Percentiles rank a stretch among this genome's conserved stretches.
These are phyloP conservation scores for Epinephelus lanceolatus DNA, from an alignment of 2,113 vertebrate genomes.

Conservation along the genomic window DNA sequence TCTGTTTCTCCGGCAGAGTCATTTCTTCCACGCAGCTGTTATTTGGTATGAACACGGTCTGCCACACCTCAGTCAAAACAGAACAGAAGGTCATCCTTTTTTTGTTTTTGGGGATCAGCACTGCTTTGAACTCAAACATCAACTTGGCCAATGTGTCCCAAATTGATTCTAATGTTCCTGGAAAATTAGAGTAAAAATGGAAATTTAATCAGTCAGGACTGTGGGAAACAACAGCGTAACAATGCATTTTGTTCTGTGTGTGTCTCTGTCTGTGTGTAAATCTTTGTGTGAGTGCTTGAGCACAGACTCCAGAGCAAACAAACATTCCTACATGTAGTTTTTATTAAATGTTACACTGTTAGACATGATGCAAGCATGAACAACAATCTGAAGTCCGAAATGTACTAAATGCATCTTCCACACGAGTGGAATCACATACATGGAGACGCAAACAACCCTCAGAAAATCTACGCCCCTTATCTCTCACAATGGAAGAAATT, in stretches of 20 bases:
- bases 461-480: constrained; percentile 16
- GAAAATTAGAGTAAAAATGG: constrained; percentile 50
- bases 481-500: constrained; percentile 52
- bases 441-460: constrained; percentile 29
- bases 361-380: not conserved
- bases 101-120: constrained; percentile 25
- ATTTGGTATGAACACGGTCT: constrained; percentile 58
- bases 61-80: constrained; percentile 69
- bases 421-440: not conserved
- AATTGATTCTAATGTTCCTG: constrained; percentile 42
- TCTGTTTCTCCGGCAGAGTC: constrained; percentile 58
- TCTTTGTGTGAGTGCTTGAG: not conserved
- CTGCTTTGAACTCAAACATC: constrained; percentile 51
- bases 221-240: constrained; percentile 41
- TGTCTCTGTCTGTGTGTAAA: not conserved
- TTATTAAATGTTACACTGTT: not conserved
- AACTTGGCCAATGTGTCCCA: constrained; percentile 24
- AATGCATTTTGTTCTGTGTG: constrained; percentile 32
- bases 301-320: not conserved
- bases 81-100: constrained; percentile 53
- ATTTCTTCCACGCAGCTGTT: constrained; percentile 73
- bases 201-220: constrained; percentile 37
- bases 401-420: constrained; percentile 4
- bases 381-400: not conserved
- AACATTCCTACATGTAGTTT: not conserved